Evolutionary conservation across 2,888 invertebrate genomes (phyloP).

Genomic region (Luperina nickerlii): DNA sequence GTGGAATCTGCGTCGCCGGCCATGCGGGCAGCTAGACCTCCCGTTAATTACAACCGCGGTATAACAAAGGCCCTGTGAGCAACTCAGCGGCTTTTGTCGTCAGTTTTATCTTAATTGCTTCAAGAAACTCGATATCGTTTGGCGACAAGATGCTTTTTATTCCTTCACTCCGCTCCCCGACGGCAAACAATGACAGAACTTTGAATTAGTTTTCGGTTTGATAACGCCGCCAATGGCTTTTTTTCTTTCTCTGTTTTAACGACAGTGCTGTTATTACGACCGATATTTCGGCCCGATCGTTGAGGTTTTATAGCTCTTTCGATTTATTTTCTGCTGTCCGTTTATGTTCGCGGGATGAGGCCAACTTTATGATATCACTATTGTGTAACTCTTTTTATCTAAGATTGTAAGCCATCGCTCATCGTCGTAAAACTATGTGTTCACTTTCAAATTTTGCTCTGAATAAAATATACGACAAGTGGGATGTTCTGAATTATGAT

Average conservation of each 20-base stretch:
- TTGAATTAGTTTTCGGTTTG: conserved; percentile 88
- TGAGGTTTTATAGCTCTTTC: conserved; percentile 74
- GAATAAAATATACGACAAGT: conserved; percentile 59
- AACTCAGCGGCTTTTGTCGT: conserved; percentile 83
- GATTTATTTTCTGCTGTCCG: conserved; percentile 74
- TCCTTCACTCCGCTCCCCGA: conserved; percentile 79
- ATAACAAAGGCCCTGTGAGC: conserved; percentile 76
- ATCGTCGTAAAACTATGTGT: conserved; percentile 59
- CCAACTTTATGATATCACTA: conserved; percentile 66
- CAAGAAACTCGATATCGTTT: conserved; percentile 89
- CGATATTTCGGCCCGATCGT: conserved; percentile 77
- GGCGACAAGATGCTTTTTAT: conserved; percentile 89
- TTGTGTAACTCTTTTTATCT: conserved; percentile 69
- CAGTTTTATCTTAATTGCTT: conserved; percentile 89
- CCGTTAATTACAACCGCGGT: conserved; percentile 81
- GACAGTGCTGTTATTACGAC: conserved; percentile 77
- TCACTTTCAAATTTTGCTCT: conserved; percentile 48
- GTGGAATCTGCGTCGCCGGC: conserved; percentile 60
- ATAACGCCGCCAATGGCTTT: conserved; percentile 79
- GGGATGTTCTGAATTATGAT: conserved; percentile 54
- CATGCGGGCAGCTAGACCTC: conserved; percentile 76
- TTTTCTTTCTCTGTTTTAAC: conserved; percentile 78
- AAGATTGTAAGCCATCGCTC: conserved; percentile 62
- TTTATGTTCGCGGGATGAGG: conserved; percentile 67
- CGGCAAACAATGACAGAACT: conserved; percentile 87